Base-by-base conservation (phyloP, 2,888 invertebrate genomes). In the Synanthedon tipuliformis region DNA sequence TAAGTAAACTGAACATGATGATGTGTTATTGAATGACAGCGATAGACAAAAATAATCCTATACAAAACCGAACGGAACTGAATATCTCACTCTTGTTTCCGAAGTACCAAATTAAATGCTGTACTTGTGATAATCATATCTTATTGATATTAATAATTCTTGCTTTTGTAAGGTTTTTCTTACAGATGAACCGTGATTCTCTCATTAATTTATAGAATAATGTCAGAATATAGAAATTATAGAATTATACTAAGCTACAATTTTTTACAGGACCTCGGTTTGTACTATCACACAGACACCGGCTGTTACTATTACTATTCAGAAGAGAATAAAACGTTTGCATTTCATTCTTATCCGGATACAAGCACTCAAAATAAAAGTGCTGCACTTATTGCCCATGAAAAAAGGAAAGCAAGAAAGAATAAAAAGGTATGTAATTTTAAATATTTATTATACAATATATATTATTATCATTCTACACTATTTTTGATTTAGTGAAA, bases 211-310 rank as follows among this genome's bases (percentile, higher is more conserved):
- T 23, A 23, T 23, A 23, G 23, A 23, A 23, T 23, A 23, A 23
- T n/a, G n/a, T n/a, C n/a, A n/a, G n/a, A n/a, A n/a, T n/a, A n/a
- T n/a, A n/a, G n/a, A n/a, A n/a, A n/a, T n/a, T n/a, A n/a, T n/a
- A n/a, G n/a, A n/a, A n/a, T n/a, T n/a, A n/a, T n/a, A n/a, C n/a
- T n/a, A n/a, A n/a, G n/a, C n/a, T n/a, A n/a, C n/a, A n/a, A n/a
- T 45, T 45, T 12, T 45, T 45, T 45, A 45, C 68, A 97, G 96
- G 93, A 94, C 73, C 90, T 93, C 65, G 93, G 94, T 1, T 85
- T 97, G 34, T 97, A 96, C 73, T 98, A 97, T 71, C 96, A 97
- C 77, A 94, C 95, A 5, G 92, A 93, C 59, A 92, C 92, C 40
- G 93, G 94, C 3, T 94, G 92, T 53, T 97, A 97, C 75, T 94